Conservation (phyloP, 2,797 vertebrate species). For the Sebastes kiyomatsui region DNA sequence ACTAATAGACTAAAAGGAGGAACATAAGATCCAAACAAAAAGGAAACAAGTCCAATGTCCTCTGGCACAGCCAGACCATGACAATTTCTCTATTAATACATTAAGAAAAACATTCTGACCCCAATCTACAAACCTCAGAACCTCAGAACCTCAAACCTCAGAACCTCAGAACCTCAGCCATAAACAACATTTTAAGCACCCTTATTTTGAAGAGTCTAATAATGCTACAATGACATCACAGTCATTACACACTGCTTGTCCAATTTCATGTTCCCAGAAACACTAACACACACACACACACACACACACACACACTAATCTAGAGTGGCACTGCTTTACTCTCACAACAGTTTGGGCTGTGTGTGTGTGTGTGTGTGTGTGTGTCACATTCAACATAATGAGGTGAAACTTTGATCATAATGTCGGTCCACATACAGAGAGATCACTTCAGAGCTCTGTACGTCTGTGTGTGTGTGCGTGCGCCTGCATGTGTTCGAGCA, state of each 20-base stretch:
- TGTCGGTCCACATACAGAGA: too few species aligned
- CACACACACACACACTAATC: not conserved
- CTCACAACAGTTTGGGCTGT: not conserved
- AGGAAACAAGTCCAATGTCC: too few species aligned
- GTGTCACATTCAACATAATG: not conserved
- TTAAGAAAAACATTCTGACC: not conserved
- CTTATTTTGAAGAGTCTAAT: not conserved
- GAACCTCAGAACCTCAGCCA: not conserved
- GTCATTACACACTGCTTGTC: not conserved
- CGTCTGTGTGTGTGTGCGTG: not conserved
- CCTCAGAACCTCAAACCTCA: too few species aligned
- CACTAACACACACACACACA: not conserved
- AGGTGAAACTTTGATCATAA: slow-evolving; percentile 1
- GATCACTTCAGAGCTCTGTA: too few species aligned
- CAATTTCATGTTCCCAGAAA: not conserved
- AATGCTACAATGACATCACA: not conserved
- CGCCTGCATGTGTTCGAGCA: not conserved
- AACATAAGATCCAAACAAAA: too few species aligned
- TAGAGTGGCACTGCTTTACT: not conserved
- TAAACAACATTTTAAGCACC: too few species aligned
- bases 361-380: not conserved
- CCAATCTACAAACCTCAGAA: not conserved
- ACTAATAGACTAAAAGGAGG: too few species aligned
- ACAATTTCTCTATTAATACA: too few species aligned
- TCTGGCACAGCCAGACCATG: too few species aligned